Percentiles rank a stretch among this genome's conserved stretches.
phyloP scores from a whole-genome alignment of 2,888 invertebrate species.

The Leucoma salicis region DNA sequence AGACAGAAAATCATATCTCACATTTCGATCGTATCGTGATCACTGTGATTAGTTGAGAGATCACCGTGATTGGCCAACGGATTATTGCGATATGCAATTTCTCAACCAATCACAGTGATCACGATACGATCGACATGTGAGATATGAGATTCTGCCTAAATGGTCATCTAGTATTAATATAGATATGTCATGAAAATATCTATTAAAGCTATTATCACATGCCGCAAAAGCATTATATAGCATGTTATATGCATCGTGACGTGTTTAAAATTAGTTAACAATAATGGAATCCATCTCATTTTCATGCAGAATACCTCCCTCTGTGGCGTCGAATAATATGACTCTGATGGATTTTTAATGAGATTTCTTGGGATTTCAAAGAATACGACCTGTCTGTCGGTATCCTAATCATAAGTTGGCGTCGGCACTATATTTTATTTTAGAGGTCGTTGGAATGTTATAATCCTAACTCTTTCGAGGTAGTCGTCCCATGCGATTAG shows the following conservation, averaged over 20 bases:
- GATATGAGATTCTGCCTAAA: no score
- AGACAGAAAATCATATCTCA: no score
- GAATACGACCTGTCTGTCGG: conserved; percentile 19
- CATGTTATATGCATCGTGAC: background rate
- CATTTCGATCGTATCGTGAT: no score
- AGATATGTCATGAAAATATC: no score
- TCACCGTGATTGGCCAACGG: no score
- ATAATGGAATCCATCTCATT: conserved; percentile 1
- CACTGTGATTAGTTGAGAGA: no score
- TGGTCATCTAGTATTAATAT: no score
- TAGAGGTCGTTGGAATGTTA: background rate
- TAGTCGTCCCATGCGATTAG: no score
- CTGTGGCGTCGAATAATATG: conserved; percentile 17
- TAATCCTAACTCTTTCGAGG: background rate
- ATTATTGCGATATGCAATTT: no score
- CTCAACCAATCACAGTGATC: no score
- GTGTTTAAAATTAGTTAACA: background rate
- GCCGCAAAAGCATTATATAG: background rate
- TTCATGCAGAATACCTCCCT: conserved; percentile 1
- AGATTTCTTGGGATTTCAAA: conserved; percentile 37
- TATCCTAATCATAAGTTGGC: conserved; percentile 25
- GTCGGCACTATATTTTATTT: conserved; percentile 16
- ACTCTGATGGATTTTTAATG: conserved; percentile 40
- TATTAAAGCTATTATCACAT: no score
- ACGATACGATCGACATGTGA: no score